These are phyloP conservation scores for Rattus norvegicus DNA, from an alignment of 2,113 vertebrate species.

Conservation along the genomic window DNA sequence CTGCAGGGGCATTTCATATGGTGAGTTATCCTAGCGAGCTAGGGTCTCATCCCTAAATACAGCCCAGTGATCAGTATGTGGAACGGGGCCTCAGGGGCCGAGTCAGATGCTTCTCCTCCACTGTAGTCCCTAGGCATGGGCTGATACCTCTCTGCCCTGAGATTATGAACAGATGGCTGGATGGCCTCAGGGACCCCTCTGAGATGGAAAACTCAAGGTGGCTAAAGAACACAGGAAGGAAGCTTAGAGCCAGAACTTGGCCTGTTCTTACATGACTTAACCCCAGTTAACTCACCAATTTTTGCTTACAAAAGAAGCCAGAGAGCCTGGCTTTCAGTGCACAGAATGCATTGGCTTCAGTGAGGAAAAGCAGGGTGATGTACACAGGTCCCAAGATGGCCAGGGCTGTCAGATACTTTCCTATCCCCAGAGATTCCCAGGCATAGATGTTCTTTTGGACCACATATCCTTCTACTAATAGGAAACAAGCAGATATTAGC, in stretches of 20 bases:
- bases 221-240: not conserved
- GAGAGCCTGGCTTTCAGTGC: slow-evolving; percentile 84
- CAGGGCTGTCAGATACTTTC: slow-evolving; percentile 92
- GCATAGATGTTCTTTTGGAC: slow-evolving; percentile 93
- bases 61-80: not conserved
- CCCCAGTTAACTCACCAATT: slow-evolving; percentile 80
- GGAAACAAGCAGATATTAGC: not conserved
- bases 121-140: not conserved
- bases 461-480: slow-evolving; percentile 87
- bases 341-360: slow-evolving; percentile 90
- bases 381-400: slow-evolving; percentile 88
- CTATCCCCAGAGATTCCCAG: slow-evolving; percentile 92
- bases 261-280: not conserved
- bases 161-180: not conserved
- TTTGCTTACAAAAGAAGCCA: slow-evolving; percentile 83
- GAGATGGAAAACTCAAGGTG: not conserved
- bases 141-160: not conserved
- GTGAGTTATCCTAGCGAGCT: not conserved
- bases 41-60: not conserved
- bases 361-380: slow-evolving; percentile 90
- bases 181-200: not conserved
- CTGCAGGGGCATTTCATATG: not conserved
- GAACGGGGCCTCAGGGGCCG: no score
- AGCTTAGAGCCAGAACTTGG: not conserved
- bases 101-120: not conserved